These are phyloP conservation scores for Hermaeophaga mercurialis DNA, from an alignment of 2,888 invertebrate genomes.

Conservation along the genomic window DNA sequence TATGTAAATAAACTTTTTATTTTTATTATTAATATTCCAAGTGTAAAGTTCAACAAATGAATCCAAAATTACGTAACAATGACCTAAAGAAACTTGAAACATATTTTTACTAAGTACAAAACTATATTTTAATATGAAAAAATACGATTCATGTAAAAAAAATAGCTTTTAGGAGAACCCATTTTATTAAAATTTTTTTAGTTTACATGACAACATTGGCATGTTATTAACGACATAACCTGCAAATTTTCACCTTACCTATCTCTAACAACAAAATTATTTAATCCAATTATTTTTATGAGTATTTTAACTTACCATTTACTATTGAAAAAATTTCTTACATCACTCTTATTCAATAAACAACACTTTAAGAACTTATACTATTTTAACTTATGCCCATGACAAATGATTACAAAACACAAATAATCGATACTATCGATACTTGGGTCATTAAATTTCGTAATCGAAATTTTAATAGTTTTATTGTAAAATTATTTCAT, in stretches of 20 bases:
- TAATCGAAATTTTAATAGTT: no score
- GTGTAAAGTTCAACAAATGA: background rate
- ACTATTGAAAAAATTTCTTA: slow-evolving; percentile 29
- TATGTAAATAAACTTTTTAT: background rate
- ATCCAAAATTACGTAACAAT: slow-evolving; percentile 1
- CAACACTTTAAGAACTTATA: no score
- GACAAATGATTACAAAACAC: no score
- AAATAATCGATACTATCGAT: no score
- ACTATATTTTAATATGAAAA: no score
- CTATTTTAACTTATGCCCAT: no score
- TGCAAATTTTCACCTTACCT: slow-evolving; percentile 1
- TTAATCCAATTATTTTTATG: background rate
- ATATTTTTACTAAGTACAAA: background rate
- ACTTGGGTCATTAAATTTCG: no score
- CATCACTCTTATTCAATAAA: no score
- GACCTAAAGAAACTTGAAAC: background rate
- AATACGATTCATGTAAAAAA: no score
- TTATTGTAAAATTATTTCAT: no score
- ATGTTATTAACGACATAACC: slow-evolving; percentile 16
- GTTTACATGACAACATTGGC: slow-evolving; percentile 1
- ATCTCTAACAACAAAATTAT: background rate
- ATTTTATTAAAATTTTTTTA: background rate
- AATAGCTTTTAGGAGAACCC: no score
- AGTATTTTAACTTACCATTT: slow-evolving; percentile 35
- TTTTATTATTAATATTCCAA: background rate